Percentiles rank a stretch among this genome's conserved stretches.
Conservation (phyloP, 2,888 invertebrate species). For the Allacma fusca region DNA sequence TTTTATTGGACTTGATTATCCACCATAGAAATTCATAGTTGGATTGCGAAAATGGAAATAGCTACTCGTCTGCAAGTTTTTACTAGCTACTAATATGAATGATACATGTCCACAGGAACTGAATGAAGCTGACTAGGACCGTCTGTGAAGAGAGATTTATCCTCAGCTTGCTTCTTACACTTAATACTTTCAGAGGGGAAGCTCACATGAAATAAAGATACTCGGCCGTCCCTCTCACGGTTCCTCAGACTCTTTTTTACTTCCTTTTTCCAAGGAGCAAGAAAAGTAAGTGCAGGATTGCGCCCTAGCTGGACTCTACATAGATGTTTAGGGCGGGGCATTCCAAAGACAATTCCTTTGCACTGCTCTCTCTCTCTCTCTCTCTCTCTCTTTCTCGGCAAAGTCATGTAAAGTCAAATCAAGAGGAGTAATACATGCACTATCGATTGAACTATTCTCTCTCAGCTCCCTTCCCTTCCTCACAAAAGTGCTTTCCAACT, state of each 20-base stretch:
- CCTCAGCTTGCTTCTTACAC: background rate
- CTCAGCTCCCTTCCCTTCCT: background rate
- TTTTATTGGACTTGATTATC: no score
- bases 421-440: constrained; percentile 30
- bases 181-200: no score
- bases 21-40: constrained; percentile 6
- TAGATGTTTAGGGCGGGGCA: background rate
- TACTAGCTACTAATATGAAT: constrained; percentile 1
- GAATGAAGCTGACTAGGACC: background rate
- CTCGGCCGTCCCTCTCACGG: background rate
- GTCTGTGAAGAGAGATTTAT: background rate
- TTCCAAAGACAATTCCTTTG: constrained; percentile 8
- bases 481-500: constrained; percentile 3
- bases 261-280: background rate
- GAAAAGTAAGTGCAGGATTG: background rate
- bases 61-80: background rate
- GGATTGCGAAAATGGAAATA: constrained; percentile 6
- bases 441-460: constrained; percentile 27
- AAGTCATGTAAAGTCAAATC: constrained; percentile 17
- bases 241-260: background rate
- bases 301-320: background rate
- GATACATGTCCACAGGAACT: constrained; percentile 6
- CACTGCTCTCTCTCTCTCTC: background rate
- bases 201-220: no score
- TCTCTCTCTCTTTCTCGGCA: constrained; percentile 5